These are phyloP conservation scores for Salmo trutta DNA, from an alignment of 2,797 vertebrate species.

Conservation along the genomic window DNA sequence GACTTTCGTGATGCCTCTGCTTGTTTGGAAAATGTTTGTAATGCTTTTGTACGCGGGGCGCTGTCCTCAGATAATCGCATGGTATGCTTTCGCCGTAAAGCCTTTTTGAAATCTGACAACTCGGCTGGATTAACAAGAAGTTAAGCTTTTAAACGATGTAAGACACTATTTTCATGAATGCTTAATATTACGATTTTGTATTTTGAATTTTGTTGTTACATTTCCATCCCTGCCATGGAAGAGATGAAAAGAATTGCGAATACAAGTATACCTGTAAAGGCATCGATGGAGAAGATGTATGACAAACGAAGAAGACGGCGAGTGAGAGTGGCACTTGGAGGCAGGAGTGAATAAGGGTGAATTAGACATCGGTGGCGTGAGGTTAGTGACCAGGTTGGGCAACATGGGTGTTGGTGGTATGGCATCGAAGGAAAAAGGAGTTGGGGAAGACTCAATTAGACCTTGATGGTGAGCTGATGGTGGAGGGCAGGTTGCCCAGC, in stretches of 20 bases:
- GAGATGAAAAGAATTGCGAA: background rate
- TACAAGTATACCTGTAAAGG: background rate
- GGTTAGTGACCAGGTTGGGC: background rate
- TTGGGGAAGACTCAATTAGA: background rate
- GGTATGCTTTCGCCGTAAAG: no score
- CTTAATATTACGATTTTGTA: no score
- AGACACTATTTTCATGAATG: no score
- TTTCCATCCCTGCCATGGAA: background rate
- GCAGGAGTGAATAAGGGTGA: background rate
- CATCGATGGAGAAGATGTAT: background rate
- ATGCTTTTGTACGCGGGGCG: no score
- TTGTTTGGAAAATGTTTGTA: no score
- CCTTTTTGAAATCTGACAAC: no score
- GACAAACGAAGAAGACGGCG: background rate
- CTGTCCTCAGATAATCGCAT: no score
- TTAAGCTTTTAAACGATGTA: no score
- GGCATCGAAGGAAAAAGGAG: background rate
- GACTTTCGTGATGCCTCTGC: no score
- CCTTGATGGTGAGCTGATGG: background rate
- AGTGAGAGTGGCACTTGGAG: background rate
- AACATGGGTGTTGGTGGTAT: background rate
- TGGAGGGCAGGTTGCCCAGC: background rate
- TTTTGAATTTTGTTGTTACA: background rate
- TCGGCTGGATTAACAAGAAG: no score
- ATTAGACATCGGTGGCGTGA: background rate